Base-by-base conservation (phyloP, 1,140 invertebrate species). In the Pogonognathellus flavescens region DNA sequence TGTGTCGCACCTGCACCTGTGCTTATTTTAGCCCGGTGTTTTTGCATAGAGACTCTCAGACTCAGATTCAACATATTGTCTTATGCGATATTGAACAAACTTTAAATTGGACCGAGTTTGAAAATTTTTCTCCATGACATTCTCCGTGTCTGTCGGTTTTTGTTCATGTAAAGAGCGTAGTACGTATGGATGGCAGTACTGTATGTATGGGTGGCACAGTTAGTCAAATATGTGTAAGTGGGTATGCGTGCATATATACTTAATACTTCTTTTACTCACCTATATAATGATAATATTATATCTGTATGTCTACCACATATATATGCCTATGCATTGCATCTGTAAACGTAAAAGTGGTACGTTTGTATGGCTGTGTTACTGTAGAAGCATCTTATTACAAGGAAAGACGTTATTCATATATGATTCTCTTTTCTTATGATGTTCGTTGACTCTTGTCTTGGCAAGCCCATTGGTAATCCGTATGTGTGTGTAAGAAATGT, bases 1-100 rank as follows among this genome's bases (percentile, higher is more conserved):
- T 83, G 82, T 83, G 59, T 18, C 22, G 82, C 82, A 83, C 82
- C 82, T 60, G 82, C 82, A 83, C 82, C 57, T 83, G 82, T 83
- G 55, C 82, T 66, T 83, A 83, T 62, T 62, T 83, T 83, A 83
- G 59, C 82, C 20, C 22, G 0, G 55, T 22, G 55, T 83, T 62
- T 59, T 62, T 50, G 57, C 41, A 59, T 11, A 57, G 13, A 31
- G 31, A 18, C 18, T 83, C 82, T n/a, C 22, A 18, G 59, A 55
- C 13, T 83, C n/a, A 82, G 31, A 49, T 41, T 41, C 70, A 49
- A n/a, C 41, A 16, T 31, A 31, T 50, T 49, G 31, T 16, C 25
- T 49, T n/a, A 76, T 76, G 16, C 41, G 41, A 50, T 31, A 31
- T 10, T n/a, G 41, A 76, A 50, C 70, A 49, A 76, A 76, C 70